Conservation (phyloP, 2,888 invertebrate species). For the Ametastegia equiseti region DNA sequence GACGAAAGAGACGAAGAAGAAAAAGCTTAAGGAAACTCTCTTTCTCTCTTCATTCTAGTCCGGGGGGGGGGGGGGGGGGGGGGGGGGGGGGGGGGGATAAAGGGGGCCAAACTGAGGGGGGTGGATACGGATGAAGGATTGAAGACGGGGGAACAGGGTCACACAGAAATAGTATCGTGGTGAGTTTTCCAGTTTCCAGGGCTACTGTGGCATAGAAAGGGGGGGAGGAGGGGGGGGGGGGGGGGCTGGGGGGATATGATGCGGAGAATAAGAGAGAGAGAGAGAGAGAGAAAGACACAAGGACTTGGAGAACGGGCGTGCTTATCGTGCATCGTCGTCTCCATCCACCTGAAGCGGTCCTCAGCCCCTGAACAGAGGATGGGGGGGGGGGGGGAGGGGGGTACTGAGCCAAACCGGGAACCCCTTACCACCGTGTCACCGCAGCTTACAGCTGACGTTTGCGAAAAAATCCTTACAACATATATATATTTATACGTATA, state of each 20-base stretch:
- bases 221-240: slow-evolving; percentile 49
- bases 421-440: slow-evolving; percentile 38
- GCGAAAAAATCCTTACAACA: slow-evolving; percentile 26
- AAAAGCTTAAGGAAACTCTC: too few relatives aligned
- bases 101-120: too few relatives aligned
- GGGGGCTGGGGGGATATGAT: slow-evolving; percentile 49
- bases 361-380: slow-evolving; percentile 36
- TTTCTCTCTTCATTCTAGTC: background rate
- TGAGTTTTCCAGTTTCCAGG: slow-evolving; percentile 19
- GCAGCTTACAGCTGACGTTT: slow-evolving; percentile 44
- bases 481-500: background rate
- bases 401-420: slow-evolving; percentile 38
- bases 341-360: slow-evolving; percentile 65
- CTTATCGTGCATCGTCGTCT: slow-evolving; percentile 75
- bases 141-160: slow-evolving; percentile 31
- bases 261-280: slow-evolving; percentile 55
- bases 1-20: too few relatives aligned
- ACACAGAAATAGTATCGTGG: slow-evolving; percentile 3
- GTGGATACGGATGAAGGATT: too few relatives aligned
- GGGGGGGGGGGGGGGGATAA: background rate
- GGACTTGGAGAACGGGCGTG: slow-evolving; percentile 73
- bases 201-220: slow-evolving; percentile 40
- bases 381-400: background rate
- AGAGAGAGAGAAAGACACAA: slow-evolving; percentile 64
- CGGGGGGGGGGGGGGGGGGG: background rate